Percentiles rank a stretch among this genome's conserved stretches.
These are phyloP conservation scores for Drosophila robusta DNA, from an alignment of 2,888 invertebrate genomes.

Conservation along the genomic window DNA sequence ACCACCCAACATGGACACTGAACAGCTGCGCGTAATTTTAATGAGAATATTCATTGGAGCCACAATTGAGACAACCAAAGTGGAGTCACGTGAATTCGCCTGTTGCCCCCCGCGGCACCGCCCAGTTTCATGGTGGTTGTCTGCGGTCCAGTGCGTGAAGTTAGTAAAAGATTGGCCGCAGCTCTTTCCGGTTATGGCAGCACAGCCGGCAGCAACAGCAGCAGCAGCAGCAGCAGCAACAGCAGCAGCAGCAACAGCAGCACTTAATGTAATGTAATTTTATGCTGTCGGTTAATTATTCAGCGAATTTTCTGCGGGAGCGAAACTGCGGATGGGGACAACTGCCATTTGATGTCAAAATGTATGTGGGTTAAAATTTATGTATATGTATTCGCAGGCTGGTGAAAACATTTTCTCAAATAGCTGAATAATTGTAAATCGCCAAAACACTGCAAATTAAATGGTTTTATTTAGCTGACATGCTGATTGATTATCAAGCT, in stretches of 20 bases:
- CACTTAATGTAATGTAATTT: slow-evolving; percentile 76
- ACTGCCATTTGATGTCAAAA: slow-evolving; percentile 41
- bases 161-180: slow-evolving; percentile 68
- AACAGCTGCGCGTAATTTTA: slow-evolving; percentile 72
- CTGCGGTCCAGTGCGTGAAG: slow-evolving; percentile 35
- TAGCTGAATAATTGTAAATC: slow-evolving; percentile 27
- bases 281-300: slow-evolving; percentile 73
- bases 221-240: slow-evolving; percentile 57
- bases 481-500: background rate
- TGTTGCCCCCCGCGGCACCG: background rate
- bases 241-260: slow-evolving; percentile 34
- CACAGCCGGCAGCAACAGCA: slow-evolving; percentile 31
- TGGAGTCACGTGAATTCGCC: slow-evolving; percentile 46
- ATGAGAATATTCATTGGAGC: slow-evolving; percentile 74
- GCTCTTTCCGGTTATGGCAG: slow-evolving; percentile 50
- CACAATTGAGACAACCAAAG: slow-evolving; percentile 64
- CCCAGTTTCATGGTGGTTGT: slow-evolving; percentile 6
- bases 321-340: slow-evolving; percentile 4
- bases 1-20: slow-evolving; percentile 32
- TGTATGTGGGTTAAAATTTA: slow-evolving; percentile 14
- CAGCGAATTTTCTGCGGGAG: slow-evolving; percentile 47
- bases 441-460: slow-evolving; percentile 3
- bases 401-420: slow-evolving; percentile 32
- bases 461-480: background rate
- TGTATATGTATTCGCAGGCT: slow-evolving; percentile 1